These are phyloP conservation scores for Agonopterix subpropinquella DNA, from an alignment of 2,888 invertebrate species.

Conservation along the genomic window DNA sequence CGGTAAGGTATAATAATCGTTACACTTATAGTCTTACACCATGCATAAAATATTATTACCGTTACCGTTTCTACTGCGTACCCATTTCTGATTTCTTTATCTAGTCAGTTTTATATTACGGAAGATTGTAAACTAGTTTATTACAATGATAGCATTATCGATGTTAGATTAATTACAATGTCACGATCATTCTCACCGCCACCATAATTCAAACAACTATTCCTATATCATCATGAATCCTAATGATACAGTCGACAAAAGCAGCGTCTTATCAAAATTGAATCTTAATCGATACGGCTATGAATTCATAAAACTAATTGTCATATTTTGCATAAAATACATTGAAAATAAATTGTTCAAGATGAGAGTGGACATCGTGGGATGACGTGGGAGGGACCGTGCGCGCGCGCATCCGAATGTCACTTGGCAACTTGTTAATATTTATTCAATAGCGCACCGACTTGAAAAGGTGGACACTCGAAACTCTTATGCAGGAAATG, in stretches of 20 bases:
- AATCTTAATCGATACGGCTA: constrained; percentile 64
- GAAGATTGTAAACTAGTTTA: constrained; percentile 18
- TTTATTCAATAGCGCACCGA: constrained; percentile 64
- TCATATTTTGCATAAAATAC: constrained; percentile 59
- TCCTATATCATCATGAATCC: constrained; percentile 32
- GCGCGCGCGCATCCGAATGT: constrained; percentile 54
- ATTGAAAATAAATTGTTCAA: constrained; percentile 58
- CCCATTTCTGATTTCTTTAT: neutral
- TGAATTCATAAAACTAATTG: constrained; percentile 67
- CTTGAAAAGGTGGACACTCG: constrained; percentile 57
- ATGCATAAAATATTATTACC: neutral
- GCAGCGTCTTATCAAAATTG: constrained; percentile 59
- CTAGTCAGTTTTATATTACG: neutral
- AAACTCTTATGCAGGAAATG: constrained; percentile 62
- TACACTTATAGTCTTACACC: neutral
- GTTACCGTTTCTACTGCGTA: too few relatives aligned
- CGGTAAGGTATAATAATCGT: neutral
- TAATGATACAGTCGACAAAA: constrained; percentile 56
- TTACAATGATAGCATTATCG: constrained; percentile 4
- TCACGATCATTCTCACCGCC: constrained; percentile 19
- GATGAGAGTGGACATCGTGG: constrained; percentile 41
- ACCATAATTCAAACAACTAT: constrained; percentile 37
- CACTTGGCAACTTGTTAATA: constrained; percentile 68
- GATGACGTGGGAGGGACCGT: constrained; percentile 41
- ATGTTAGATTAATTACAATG: constrained; percentile 14